A percentile compares a stretch with the other conserved stretches of the same genome.
These are phyloP conservation scores for Adelges cooleyi DNA, from an alignment of 1,140 invertebrate species.

Conservation along the genomic window DNA sequence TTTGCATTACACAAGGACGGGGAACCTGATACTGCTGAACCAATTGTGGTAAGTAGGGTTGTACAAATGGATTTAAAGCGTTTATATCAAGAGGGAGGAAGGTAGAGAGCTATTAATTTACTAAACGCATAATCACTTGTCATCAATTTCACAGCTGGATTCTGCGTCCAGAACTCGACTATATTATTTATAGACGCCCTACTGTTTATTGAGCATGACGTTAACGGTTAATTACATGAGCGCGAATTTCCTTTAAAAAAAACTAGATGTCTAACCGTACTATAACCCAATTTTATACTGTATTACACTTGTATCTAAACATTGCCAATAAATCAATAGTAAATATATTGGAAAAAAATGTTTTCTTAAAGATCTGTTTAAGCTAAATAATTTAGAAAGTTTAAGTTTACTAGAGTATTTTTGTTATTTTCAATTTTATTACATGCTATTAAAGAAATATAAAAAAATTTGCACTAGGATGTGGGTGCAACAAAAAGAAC, in stretches of 20 bases:
- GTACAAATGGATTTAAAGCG: constrained; percentile 27
- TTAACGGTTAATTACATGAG: constrained; percentile 15
- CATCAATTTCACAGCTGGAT: background rate
- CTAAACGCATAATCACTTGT: too few species aligned
- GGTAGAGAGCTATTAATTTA: too few species aligned
- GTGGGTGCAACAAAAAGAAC: too few species aligned
- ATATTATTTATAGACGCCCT: constrained; percentile 12
- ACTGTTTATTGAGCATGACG: background rate
- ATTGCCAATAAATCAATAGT: constrained; percentile 1
- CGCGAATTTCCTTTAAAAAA: background rate
- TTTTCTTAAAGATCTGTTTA: too few species aligned
- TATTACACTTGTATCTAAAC: background rate
- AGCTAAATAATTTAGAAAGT: too few species aligned
- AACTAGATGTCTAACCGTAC: background rate
- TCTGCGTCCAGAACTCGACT: background rate
- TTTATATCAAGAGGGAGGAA: too few species aligned
- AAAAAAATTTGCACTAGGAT: too few species aligned
- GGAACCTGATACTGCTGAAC: constrained; percentile 72
- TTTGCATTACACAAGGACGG: constrained; percentile 51
- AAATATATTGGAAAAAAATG: too few species aligned
- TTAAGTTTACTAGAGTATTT: too few species aligned
- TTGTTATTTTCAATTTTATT: too few species aligned
- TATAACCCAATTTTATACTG: background rate
- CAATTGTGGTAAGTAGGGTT: constrained; percentile 78
- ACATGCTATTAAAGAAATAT: too few species aligned